Percentiles rank a stretch among this genome's conserved stretches.
phyloP scores from a whole-genome alignment of 2,888 invertebrate species.

The Dyspetes luteomarginatus region DNA sequence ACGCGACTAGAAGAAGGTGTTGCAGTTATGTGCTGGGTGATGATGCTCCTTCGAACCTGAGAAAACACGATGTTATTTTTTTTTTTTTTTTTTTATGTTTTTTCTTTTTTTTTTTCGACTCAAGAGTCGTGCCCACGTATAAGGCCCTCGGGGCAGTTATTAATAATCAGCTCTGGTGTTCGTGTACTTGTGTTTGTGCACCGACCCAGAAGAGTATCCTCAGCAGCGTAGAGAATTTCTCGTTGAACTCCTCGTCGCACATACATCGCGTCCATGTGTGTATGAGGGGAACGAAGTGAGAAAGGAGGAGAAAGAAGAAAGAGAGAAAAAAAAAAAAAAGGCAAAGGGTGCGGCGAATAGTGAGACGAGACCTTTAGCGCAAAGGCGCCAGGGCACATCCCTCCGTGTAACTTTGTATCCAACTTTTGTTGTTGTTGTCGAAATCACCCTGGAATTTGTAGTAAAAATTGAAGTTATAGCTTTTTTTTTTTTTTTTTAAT shows the following conservation, averaged over 20 bases:
- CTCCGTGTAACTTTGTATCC: not conserved
- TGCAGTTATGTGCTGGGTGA: slow-evolving; percentile 31
- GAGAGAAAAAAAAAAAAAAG: not conserved
- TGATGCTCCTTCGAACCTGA: slow-evolving; percentile 58
- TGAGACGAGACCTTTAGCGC: slow-evolving; percentile 57
- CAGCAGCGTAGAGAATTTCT: slow-evolving; percentile 39
- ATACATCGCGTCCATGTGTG: slow-evolving; percentile 45
- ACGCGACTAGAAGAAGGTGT: slow-evolving; percentile 62
- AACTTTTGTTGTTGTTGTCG: too few species aligned
- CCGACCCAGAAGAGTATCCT: slow-evolving; percentile 71
- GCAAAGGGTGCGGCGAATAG: slow-evolving; percentile 65
- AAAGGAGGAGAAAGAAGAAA: too few species aligned
- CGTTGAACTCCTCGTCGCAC: slow-evolving; percentile 54
- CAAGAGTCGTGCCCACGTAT: slow-evolving; percentile 68
- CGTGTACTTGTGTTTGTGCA: slow-evolving; percentile 27
- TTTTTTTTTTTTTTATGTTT: slow-evolving; percentile 5
- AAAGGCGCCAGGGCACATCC: slow-evolving; percentile 57
- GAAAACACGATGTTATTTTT: slow-evolving; percentile 57
- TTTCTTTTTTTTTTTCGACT: slow-evolving; percentile 5
- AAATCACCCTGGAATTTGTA: too few species aligned
- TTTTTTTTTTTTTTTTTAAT: too few species aligned
- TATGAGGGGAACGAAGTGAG: slow-evolving; percentile 49
- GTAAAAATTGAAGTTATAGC: too few species aligned
- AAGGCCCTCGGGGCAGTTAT: slow-evolving; percentile 70
- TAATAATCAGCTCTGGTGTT: slow-evolving; percentile 69